Evolutionary conservation across 1,140 invertebrate genomes (phyloP).

Genomic region (Cardiocondyla obscurior): DNA sequence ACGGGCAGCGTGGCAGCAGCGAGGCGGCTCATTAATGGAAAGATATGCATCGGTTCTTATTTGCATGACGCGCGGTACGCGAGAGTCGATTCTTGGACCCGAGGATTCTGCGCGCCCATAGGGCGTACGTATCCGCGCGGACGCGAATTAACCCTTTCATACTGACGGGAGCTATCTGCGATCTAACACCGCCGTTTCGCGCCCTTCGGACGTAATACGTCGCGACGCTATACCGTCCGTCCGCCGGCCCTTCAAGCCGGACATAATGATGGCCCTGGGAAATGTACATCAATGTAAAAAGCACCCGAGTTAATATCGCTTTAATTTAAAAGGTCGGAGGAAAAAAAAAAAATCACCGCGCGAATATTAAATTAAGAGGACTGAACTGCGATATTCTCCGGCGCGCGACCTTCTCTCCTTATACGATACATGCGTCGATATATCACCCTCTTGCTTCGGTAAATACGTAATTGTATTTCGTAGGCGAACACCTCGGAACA

Average conservation of each 20-base stretch:
- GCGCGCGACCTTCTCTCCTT: background rate
- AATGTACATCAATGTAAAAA: background rate
- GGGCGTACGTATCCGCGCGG: conserved; percentile 16
- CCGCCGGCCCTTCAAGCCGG: background rate
- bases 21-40: conserved; percentile 28
- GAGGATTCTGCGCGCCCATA: conserved; percentile 27
- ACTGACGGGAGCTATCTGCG: conserved; percentile 42
- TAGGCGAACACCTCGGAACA: conserved; percentile 10
- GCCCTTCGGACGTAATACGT: background rate
- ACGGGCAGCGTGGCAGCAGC: background rate
- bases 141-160: conserved; percentile 43
- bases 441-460: conserved; percentile 34
- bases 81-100: conserved; percentile 26
- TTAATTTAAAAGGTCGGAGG: background rate
- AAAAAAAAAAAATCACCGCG: background rate
- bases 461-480: conserved; percentile 67
- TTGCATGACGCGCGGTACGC: conserved; percentile 35
- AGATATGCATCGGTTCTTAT: conserved; percentile 47
- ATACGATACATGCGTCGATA: background rate
- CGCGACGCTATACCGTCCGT: conserved; percentile 10
- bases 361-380: conserved; percentile 2
- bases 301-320: background rate
- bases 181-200: conserved; percentile 21
- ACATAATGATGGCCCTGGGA: conserved; percentile 2
- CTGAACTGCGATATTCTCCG: background rate